Evolutionary conservation across 2,113 vertebrate genomes (phyloP).

Genomic region (Laticauda colubrina): DNA sequence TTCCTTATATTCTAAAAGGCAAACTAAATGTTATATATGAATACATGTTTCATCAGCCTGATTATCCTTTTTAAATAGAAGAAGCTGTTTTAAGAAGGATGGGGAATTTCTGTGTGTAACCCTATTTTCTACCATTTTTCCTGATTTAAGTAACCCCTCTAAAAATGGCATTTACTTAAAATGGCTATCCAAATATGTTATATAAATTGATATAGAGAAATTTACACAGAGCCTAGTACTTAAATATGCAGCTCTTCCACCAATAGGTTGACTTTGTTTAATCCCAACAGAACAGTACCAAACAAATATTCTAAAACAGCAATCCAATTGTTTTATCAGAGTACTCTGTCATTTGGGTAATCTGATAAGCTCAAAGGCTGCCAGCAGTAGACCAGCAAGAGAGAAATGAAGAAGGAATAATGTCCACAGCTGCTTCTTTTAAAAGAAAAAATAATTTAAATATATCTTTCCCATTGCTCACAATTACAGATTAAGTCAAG

Average conservation of each 20-base stretch:
- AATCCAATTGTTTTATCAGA: background rate
- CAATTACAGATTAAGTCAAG: background rate
- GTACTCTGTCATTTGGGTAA: background rate
- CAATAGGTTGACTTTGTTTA: background rate
- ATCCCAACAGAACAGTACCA: background rate
- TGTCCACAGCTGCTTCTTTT: background rate
- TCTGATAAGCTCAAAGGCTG: background rate
- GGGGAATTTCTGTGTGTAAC: background rate
- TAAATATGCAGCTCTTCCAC: background rate
- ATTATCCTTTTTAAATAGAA: background rate
- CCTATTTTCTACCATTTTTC: background rate
- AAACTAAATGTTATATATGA: background rate
- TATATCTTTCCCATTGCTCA: background rate
- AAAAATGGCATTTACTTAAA: background rate
- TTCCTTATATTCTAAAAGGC: background rate
- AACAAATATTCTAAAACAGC: constrained; percentile 1
- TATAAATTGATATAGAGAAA: background rate
- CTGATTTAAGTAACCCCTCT: background rate
- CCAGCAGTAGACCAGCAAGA: background rate
- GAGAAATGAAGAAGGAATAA: background rate
- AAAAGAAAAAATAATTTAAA: background rate
- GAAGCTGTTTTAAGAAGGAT: background rate
- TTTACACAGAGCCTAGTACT: background rate
- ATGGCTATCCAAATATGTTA: background rate
- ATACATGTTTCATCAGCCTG: background rate